Evolutionary conservation across 2,113 vertebrate genomes (phyloP), one percentile per base, ranked within the genome.

Genomic region (Sceloporus tristichus): DNA sequence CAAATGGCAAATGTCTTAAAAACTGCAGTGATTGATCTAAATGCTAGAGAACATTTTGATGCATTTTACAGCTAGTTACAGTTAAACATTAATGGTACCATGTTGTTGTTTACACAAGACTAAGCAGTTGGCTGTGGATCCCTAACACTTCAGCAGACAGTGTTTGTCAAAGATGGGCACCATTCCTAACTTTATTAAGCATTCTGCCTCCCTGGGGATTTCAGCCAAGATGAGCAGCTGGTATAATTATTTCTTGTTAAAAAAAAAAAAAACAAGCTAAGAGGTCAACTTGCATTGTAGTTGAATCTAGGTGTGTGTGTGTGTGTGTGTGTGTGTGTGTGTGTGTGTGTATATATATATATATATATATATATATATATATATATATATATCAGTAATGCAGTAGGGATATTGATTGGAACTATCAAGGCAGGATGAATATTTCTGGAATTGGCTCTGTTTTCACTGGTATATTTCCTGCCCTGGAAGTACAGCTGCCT

Each of bases 91-190:
- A 81, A 87, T 68, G 84, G 68, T 1, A 82, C 21, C 0, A 3
- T 16, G 82, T 0, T 92, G 88, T 34, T 91, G 42, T 87, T 88
- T 2, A 5, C 84, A 75, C 1, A 0, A 86, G 85, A 90, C 79
- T 91, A 90, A 94, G 82, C 90, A 70, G 79, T 87, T 82, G 90
- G 78, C 90, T 91, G 1, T 88, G 48, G 84, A 90, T 76, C 79
- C 85, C 73, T 87, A 88, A 85, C 81, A 90, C 85, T 88, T 77
- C 79, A 84, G 40, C 76, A 84, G 56, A 75, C 62, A 48, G 81
- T 68, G 40, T 90, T 91, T 88, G 88, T 88, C 85, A 90, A 84
- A 88, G 65, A 79, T 85, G 79, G 87, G 87, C 90, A 83, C 65
- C 54, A 25, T 66, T 93, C 86, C 84, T 84, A 88, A 86, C 70